These are phyloP conservation scores for Odocoileus virginianus DNA, from an alignment of 2,113 vertebrate genomes.

Conservation along the genomic window DNA sequence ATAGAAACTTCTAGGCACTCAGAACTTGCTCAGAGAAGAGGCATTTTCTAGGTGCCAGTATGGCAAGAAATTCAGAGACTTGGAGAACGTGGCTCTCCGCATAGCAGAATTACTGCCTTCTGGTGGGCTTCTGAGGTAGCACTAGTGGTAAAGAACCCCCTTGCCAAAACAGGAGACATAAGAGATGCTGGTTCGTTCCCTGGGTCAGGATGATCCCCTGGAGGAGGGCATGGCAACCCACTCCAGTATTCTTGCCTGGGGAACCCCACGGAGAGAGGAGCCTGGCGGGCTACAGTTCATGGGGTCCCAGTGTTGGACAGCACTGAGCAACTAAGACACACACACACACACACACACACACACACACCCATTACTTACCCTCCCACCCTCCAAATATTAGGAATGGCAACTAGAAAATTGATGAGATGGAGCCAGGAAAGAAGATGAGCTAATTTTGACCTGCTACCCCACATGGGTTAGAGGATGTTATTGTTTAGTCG, in stretches of 20 bases:
- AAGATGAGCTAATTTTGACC: background rate
- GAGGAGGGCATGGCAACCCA: background rate
- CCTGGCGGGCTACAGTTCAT: background rate
- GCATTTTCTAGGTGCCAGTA: background rate
- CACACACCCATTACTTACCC: background rate
- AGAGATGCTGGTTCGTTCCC: background rate
- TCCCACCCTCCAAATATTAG: background rate
- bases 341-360: background rate
- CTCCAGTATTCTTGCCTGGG: background rate
- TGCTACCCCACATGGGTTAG: background rate
- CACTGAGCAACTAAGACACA: background rate
- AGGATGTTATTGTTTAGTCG: background rate
- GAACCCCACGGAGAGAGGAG: background rate
- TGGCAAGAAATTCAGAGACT: background rate
- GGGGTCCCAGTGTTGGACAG: background rate
- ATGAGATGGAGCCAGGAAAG: background rate
- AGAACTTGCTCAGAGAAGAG: background rate
- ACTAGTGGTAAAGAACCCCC: background rate
- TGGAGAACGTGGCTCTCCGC: background rate
- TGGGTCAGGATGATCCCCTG: background rate
- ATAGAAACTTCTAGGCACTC: background rate
- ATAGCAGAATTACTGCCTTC: background rate
- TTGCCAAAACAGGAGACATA: background rate
- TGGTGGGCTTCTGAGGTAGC: background rate
- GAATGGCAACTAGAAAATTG: background rate